Conservation (phyloP, 2,888 invertebrate species). For the Hemistola chrysoprasaria region DNA sequence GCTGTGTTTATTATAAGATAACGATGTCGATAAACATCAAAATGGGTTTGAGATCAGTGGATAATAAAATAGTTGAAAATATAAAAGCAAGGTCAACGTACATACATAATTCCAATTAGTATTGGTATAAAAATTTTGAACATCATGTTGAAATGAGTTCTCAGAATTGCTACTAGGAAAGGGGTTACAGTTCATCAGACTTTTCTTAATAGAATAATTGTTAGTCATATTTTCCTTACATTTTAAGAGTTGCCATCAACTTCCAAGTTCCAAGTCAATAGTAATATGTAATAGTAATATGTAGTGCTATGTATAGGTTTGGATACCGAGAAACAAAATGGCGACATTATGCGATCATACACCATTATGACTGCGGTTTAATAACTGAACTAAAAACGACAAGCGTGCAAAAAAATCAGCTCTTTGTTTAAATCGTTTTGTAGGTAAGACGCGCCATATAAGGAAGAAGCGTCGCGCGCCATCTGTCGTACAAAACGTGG, state of each 20-base stretch:
- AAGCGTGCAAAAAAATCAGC: conserved; percentile 29
- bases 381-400: conserved; percentile 33
- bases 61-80: too few species aligned
- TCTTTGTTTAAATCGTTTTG: conserved; percentile 39
- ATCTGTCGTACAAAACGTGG: conserved; percentile 67
- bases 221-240: conserved; percentile 32
- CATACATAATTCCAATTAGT: too few species aligned
- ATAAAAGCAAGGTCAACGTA: too few species aligned
- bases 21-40: too few species aligned
- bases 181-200: conserved; percentile 26
- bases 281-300: not conserved
- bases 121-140: not conserved
- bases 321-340: conserved; percentile 27
- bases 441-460: conserved; percentile 49
- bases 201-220: conserved; percentile 34
- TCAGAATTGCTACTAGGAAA: conserved; percentile 11
- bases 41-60: too few species aligned
- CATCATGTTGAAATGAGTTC: conserved; percentile 10
- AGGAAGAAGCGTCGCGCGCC: conserved; percentile 72
- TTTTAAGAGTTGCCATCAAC: conserved; percentile 23
- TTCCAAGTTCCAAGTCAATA: conserved; percentile 17
- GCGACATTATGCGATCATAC: conserved; percentile 37
- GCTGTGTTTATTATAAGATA: too few species aligned
- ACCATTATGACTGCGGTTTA: conserved; percentile 34
- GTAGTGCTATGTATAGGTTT: not conserved